Base-by-base conservation (phyloP, 2,113 vertebrate species). In the Brienomyrus longianalis region DNA sequence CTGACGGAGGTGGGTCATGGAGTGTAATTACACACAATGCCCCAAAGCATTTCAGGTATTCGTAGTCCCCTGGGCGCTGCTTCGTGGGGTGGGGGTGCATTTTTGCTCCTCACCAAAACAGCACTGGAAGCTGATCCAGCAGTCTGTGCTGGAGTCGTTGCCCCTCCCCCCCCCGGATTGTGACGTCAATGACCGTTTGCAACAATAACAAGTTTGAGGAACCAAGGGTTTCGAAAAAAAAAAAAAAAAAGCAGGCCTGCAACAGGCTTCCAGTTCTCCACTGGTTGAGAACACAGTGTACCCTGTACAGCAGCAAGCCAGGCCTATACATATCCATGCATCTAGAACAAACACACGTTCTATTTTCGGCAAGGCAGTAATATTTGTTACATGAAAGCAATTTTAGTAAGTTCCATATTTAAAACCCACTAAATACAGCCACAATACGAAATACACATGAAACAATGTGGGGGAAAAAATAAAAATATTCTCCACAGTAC, bases 1-100 rank as follows among this genome's bases (percentile, higher is more conserved):
- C 21, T 21, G 35, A 48, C 23, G 31, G 45, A 31, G 66, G 88
- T 31, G 10, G 39, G 51, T 89, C 80, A 47, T 45, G n/a, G 89
- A 84, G 52, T 84, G 51, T 83, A 84, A 89, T 89, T 62, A 89
- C 89, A 85, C 51, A 89, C 80, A 89, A 89, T 83, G 88, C 31
- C 88, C 88, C 74, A 27, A 47, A 87, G 31, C 17, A 86, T 52
- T 54, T 51, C 85, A 86, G 88, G 66, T 39, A 80, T 89, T 54
- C 31, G 31, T 54, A 31, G 48, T 80, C 48, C 88, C 21, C 17
- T 9, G 47, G 70, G 48, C 31, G 62, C n/a, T 31, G n/a, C n/a
- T 70, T 27, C 39, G 35, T 19, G 83, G 21, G 83, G 39, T 47
- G 21, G 83, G 43, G 39, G 45, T 10, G 39, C 35, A 62, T 89